Evolutionary conservation across 92 coral and sea anemone genomes (phyloP).

Genomic region (Parazoanthus swiftii): DNA sequence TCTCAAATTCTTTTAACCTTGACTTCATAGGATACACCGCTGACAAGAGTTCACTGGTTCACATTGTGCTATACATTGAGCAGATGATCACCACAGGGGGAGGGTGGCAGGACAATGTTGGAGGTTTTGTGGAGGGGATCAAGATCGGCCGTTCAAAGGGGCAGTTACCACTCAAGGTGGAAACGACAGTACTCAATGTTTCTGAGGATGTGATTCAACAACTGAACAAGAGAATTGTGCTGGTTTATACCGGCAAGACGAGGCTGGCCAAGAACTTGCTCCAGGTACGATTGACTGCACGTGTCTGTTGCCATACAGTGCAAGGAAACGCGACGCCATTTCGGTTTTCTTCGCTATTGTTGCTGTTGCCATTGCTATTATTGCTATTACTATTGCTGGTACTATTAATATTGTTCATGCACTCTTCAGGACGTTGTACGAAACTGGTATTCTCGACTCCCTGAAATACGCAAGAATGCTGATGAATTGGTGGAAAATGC

Average conservation of each 20-base stretch:
- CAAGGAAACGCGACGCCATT: too few species aligned
- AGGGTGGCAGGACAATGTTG: slow-evolving; percentile 99
- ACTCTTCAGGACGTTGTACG: slow-evolving; percentile 83
- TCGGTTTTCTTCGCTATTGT: background rate
- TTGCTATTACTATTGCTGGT: background rate
- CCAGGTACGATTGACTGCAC: slow-evolving; percentile 61
- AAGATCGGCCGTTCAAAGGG: slow-evolving; percentile 87
- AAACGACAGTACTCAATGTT: slow-evolving; percentile 60
- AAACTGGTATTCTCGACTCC: slow-evolving; percentile 92
- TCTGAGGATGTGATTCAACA: slow-evolving; percentile 61
- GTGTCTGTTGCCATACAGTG: background rate
- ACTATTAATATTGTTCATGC: background rate
- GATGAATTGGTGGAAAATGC: slow-evolving; percentile 78
- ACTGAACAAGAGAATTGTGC: slow-evolving; percentile 63
- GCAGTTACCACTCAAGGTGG: slow-evolving; percentile 80
- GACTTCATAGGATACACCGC: slow-evolving; percentile 55
- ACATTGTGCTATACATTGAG: slow-evolving; percentile 91
- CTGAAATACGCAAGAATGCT: slow-evolving; percentile 81
- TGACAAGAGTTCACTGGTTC: slow-evolving; percentile 76
- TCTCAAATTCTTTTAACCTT: too few species aligned
- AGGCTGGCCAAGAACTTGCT: slow-evolving; percentile 92
- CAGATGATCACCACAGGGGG: slow-evolving; percentile 99
- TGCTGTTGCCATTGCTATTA: background rate
- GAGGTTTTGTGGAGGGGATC: slow-evolving; percentile 93
- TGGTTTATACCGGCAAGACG: slow-evolving; percentile 89